Evolutionary conservation across 2,797 vertebrate genomes (phyloP), one percentile per base, ranked within the genome.

Genomic region (Micrastur ruficollis): DNA sequence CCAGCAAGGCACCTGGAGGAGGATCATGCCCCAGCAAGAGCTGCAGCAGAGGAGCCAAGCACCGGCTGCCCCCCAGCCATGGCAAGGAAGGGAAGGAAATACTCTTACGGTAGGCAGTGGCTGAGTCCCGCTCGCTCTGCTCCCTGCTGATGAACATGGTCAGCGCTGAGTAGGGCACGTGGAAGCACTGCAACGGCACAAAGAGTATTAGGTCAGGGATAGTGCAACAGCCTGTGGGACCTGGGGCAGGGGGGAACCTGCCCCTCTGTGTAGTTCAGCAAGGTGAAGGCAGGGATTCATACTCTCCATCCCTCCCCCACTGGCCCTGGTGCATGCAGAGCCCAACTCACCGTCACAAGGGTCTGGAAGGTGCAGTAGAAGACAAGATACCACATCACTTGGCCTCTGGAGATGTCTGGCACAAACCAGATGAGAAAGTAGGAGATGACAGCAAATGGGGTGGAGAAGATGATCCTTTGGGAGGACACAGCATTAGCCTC

Each of bases 141-240:
- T 99, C 98, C 3, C 93, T 98, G 98, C 98, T 99, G 98, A 99
- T 99, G 98, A 99, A 99, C 99, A 99, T 99, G 94, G 99, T 99
- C 93, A 99, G 99, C 3, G 99, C 98, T 0, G 99, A 99, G 97
- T 99, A 99, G 11, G 99, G 99, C 91, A 99, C 99, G 1, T 99
- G 99, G 97, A 99, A 99, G 85, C 99, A 99, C 99, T 99, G 98
- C 55, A 93, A 94, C 1, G 9, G 88, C 83, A 89, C 11, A 14
- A 72, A 52, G 47, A 81, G 29, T 67, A 40, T 0, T 1, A 65
- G 52, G 74, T 88, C 32, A 38, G 74, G 81, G 68, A 31, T 40
- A 61, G 18, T 50, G 32, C 3, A 11, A 14, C 6, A 34, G 72
- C 59, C 40, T 42, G 0, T 1, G 27, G 38, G 14, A n/a, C 6